Percentiles rank a stretch among this genome's conserved stretches.
Evolutionary conservation across 2,888 invertebrate species (phyloP).

Genomic region (Napeogenes sylphis): DNA sequence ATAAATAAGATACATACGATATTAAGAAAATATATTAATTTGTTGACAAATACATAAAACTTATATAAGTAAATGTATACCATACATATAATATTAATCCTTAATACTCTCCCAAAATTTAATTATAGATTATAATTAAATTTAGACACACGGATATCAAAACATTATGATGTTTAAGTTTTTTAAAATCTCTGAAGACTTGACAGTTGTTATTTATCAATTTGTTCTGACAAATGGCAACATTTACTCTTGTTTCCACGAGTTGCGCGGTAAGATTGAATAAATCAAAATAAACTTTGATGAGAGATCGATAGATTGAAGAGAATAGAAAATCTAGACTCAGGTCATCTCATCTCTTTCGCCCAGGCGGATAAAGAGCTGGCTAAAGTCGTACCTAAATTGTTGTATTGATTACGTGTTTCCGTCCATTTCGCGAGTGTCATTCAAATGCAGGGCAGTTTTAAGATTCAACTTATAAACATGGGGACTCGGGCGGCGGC

Average conservation of each 20-base stretch:
- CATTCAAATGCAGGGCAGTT: conserved; percentile 81
- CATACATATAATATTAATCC: too few relatives aligned
- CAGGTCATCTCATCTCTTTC: conserved; percentile 70
- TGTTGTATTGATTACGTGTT: conserved; percentile 61
- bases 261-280: conserved; percentile 33
- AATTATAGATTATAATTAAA: too few relatives aligned
- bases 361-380: conserved; percentile 39
- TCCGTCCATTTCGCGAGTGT: conserved; percentile 45
- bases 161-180: too few relatives aligned
- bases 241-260: conserved; percentile 6
- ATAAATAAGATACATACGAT: too few relatives aligned
- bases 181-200: neutral
- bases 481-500: conserved; percentile 97
- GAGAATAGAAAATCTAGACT: conserved; percentile 68
- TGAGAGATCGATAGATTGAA: conserved; percentile 60
- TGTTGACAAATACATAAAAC: too few relatives aligned
- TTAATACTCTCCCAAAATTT: too few relatives aligned
- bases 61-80: too few relatives aligned
- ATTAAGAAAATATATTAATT: too few relatives aligned
- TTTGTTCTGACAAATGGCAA: neutral
- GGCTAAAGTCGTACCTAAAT: conserved; percentile 39
- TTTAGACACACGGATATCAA: too few relatives aligned
- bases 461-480: conserved; percentile 84
- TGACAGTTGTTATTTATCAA: neutral
- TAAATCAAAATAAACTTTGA: conserved; percentile 35